phyloP scores from a whole-genome alignment of 2,888 invertebrate species.

The Morinoia aosen region DNA sequence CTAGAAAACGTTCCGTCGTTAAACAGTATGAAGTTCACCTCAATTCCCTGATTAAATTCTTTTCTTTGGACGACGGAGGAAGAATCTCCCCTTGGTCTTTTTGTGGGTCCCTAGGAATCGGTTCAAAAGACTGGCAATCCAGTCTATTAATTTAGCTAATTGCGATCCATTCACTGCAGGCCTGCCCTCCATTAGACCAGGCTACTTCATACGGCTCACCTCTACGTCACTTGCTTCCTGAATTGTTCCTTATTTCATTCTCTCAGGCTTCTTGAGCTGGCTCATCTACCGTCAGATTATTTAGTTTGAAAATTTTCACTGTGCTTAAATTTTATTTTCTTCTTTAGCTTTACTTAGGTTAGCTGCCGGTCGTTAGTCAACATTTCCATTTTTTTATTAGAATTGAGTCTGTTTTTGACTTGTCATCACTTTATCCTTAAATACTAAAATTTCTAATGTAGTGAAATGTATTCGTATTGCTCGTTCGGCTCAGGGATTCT shows the following conservation, averaged over 20 bases:
- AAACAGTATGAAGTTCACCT: conserved; percentile 9
- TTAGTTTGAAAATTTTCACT: not conserved
- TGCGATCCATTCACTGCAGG: conserved; percentile 30
- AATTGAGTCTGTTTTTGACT: too few relatives aligned
- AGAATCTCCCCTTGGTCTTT: conserved; percentile 8
- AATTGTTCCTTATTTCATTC: not conserved
- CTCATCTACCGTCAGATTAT: not conserved
- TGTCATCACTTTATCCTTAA: too few relatives aligned
- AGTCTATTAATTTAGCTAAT: conserved; percentile 37
- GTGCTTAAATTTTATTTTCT: too few relatives aligned
- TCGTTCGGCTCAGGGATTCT: not conserved
- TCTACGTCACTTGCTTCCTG: not conserved
- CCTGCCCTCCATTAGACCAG: conserved; percentile 19
- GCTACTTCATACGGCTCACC: not conserved
- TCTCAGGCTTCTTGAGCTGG: not conserved
- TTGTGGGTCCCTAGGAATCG: conserved; percentile 18
- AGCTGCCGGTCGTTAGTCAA: too few relatives aligned
- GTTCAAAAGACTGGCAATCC: conserved; percentile 8
- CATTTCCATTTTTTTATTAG: too few relatives aligned
- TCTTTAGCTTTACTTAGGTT: too few relatives aligned
- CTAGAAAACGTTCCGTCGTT: not conserved
- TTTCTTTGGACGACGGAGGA: not conserved
- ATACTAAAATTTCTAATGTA: not conserved
- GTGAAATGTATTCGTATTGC: not conserved
- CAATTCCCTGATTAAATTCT: conserved; percentile 17